Evolutionary conservation across 2,888 invertebrate genomes (phyloP), one percentile per base, ranked within the genome.

Genomic region (Phasia obesa): DNA sequence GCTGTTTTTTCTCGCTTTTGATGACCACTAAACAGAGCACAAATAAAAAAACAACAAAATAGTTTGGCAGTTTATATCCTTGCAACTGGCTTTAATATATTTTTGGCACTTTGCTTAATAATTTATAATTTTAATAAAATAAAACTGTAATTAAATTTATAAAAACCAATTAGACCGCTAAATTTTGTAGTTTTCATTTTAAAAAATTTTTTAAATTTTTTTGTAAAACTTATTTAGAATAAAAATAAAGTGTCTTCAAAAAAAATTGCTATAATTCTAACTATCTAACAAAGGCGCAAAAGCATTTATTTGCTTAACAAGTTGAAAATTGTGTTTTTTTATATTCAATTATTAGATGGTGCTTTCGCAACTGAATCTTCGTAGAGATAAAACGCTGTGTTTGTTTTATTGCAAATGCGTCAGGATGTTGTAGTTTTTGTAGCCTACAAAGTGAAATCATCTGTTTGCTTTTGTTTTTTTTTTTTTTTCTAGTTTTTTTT

Each of bases 11-110:
- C 3, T 35, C 35, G n/a, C 25, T 2, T 15, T 5, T 42, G 21
- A 0, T 57, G 35, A 11, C 47, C 13, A 57, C 57, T 6, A 57
- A 57, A 60, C 7, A 35, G 44, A 60, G 23, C 15, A 49, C 11
- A 59, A 49, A 13, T 1, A 27, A 44, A 59, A 44, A 65, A 77
- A 60, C 60, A 77, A 77, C 62, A 83, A 71, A 83, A 62, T 76
- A 83, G 79, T 83, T 79, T 84, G 76, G 84, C 84, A 86, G 86
- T 85, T 86, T 85, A 84, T 81, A 85, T 86, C 85, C 83, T 85
- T 84, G 86, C 85, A 85, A 85, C 69, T 84, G 83, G 84, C 84
- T 85, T 84, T 84, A n/a, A 75, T 84, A 75, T 79, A 79, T 67
- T 83, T 83, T 83, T 79, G 65, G 67, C 84, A 74, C 44, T 81